A percentile compares a stretch with the other conserved stretches of the same genome.
phyloP scores from a whole-genome alignment of 2,797 vertebrate species.

The Eurystomus glaucurus region DNA sequence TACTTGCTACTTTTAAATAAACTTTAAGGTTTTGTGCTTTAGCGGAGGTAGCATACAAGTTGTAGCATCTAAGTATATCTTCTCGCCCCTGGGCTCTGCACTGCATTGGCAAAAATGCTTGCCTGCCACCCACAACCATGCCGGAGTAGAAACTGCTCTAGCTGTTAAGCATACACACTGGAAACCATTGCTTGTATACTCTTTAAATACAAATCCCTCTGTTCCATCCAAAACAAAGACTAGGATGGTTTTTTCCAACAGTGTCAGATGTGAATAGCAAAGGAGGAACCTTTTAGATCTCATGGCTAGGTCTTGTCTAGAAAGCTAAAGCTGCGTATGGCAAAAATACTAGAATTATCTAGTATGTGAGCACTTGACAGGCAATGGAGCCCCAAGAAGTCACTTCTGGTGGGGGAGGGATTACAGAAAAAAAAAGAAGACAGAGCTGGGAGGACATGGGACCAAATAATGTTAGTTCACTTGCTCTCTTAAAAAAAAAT shows the following conservation, averaged over 20 bases:
- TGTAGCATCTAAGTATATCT: not conserved
- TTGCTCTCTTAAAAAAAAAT: not conserved
- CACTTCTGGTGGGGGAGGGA: not conserved
- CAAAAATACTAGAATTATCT: not conserved
- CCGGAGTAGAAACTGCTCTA: not conserved
- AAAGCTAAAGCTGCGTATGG: not conserved
- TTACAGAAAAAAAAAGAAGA: not conserved
- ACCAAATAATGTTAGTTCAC: not conserved
- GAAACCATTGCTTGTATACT: not conserved
- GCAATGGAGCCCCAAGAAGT: not conserved
- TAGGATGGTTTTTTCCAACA: accelerated
- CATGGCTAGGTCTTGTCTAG: not conserved
- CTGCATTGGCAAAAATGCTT: not conserved
- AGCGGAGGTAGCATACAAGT: not conserved
- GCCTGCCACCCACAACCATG: accelerated
- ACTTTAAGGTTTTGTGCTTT: not conserved
- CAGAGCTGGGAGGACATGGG: not conserved
- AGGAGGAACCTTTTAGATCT: not conserved
- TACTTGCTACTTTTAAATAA: not conserved
- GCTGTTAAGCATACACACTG: not conserved
- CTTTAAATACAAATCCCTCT: not conserved
- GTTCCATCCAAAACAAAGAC: not conserved
- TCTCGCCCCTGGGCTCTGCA: not conserved
- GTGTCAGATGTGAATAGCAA: not conserved
- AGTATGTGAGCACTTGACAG: not conserved